Evolutionary conservation across 2,888 invertebrate genomes (phyloP).

Genomic region (Drosophila multiciliata): DNA sequence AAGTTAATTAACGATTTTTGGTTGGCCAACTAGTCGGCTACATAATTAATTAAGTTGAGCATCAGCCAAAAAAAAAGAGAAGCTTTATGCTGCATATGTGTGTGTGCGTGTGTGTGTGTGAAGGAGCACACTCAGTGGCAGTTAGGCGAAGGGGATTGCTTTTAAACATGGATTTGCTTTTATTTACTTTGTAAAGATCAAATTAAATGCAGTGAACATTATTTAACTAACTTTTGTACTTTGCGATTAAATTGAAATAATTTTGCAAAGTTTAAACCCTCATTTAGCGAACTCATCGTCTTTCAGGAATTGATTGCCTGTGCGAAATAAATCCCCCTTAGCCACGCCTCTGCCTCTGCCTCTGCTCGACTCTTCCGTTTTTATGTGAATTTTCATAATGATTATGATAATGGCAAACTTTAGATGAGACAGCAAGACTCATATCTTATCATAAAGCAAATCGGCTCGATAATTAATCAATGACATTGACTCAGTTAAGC

Average conservation of each 20-base stretch:
- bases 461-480: conserved; percentile 31
- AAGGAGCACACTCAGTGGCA: conserved; percentile 31
- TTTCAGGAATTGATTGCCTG: background rate
- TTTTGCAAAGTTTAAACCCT: background rate
- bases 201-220: background rate
- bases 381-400: conserved; percentile 13
- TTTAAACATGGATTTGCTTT: background rate
- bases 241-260: background rate
- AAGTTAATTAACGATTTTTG: conserved; percentile 80
- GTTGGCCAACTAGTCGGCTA: conserved; percentile 59
- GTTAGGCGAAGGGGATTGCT: background rate
- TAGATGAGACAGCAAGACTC: conserved; percentile 7
- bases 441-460: conserved; percentile 15
- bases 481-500: conserved; percentile 27
- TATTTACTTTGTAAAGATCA: background rate
- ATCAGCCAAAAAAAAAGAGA: conserved; percentile 42
- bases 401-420: conserved; percentile 47
- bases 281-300: background rate
- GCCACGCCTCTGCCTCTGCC: conserved; percentile 18
- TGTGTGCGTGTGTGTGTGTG: conserved; percentile 7
- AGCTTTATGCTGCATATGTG: background rate
- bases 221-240: background rate
- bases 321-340: background rate
- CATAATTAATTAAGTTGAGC: conserved; percentile 78
- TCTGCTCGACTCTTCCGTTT: background rate